Percentiles rank a stretch among this genome's conserved stretches.
These are phyloP conservation scores for Solenodon paradoxus DNA, from an alignment of 2,113 vertebrate genomes.

Conservation along the genomic window DNA sequence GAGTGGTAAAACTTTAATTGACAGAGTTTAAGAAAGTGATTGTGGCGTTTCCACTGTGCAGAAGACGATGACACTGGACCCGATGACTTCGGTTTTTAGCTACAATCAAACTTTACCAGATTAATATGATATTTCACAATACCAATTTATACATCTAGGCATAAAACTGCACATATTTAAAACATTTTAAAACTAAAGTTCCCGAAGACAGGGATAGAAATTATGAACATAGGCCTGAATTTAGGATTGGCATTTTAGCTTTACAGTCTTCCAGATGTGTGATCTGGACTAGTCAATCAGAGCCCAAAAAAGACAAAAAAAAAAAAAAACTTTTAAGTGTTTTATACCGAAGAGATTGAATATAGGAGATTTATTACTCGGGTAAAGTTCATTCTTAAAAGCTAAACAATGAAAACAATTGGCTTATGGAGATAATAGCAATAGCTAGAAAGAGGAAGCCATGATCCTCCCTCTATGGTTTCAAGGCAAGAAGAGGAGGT, in stretches of 20 bases:
- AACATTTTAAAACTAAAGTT: not conserved
- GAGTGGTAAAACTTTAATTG: not conserved
- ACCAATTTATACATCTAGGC: not conserved
- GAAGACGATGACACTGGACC: not conserved
- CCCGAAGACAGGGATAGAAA: not conserved
- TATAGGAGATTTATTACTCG: not conserved
- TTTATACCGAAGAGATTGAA: not conserved
- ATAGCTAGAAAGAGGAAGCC: not conserved
- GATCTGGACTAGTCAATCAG: not conserved
- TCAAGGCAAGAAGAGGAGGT: not conserved
- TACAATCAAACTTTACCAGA: not conserved
- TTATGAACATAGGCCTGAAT: not conserved
- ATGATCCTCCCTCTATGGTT: fast-evolving
- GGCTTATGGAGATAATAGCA: not conserved
- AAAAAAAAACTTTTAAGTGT: not conserved
- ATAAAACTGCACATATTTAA: not conserved
- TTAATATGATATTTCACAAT: not conserved
- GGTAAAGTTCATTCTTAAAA: not conserved
- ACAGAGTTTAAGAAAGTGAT: not conserved
- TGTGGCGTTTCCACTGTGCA: not conserved
- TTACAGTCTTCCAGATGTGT: not conserved
- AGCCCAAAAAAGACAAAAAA: not conserved
- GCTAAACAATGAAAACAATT: not conserved
- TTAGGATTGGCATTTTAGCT: not conserved
- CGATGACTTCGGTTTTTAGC: not conserved